Evolutionary conservation across 2,888 invertebrate genomes (phyloP), one percentile per base, ranked within the genome.

Genomic region (Tricholauxania praeusta): DNA sequence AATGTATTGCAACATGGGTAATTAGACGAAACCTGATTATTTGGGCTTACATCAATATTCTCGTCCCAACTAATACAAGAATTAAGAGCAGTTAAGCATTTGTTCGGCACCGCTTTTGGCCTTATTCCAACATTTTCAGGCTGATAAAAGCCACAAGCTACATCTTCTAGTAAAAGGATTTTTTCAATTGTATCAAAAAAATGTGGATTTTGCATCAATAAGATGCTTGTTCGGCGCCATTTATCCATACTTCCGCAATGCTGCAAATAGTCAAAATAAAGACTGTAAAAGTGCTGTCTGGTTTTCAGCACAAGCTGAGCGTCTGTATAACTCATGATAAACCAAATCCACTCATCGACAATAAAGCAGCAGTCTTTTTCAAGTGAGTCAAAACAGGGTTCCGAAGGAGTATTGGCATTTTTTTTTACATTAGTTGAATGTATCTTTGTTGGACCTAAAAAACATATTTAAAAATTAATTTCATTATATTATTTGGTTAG

Each of bases 281-380:
- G 76, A 59, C 72, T 90, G 87, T 66, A 93, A 88, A 75, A 94
- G 79, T 93, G 93, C 84, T 93, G 93, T 6, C 94, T 87, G 48
- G 94, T 86, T 80, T 93, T 91, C 77, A 92, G 89, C 1, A 92
- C 89, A 77, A 92, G 82, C 62, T 91, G 89, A 0, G 92, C 92
- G 64, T 92, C 91, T 28, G 92, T 91, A 0, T 90, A 89, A 81
- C 92, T 91, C 0, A 92, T 89, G 55, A 90, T 89, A 82, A 94
- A 93, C 2, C 90, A 89, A 77, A 93, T 90, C 93, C 93, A 94
- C 71, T 94, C 93, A 81, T 94, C 94, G 0, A 94, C 85, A 68
- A 91, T 78, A 17, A 77, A 76, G 14, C 69, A 53, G 17, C 39
- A 28, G 64, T 49, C 17, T 57, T 28, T 57, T 49, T 71, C 62